These are phyloP conservation scores for Dysmachus trigonus DNA, from an alignment of 2,888 invertebrate genomes.

Conservation along the genomic window DNA sequence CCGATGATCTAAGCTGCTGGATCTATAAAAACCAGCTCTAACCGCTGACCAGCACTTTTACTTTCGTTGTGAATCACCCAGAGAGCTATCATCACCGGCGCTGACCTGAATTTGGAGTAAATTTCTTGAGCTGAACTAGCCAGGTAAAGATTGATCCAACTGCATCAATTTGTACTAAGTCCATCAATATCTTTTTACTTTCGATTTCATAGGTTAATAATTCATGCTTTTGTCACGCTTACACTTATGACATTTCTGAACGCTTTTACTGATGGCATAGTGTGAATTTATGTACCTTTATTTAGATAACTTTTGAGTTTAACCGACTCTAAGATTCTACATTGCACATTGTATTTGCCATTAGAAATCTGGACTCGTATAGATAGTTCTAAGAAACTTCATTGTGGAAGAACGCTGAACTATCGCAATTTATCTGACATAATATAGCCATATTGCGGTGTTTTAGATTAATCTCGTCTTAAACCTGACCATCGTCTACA, in stretches of 20 bases:
- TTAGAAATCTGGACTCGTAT: neutral
- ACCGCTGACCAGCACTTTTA: slow-evolving; percentile 17
- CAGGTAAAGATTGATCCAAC: neutral
- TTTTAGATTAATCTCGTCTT: neutral
- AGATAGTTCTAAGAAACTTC: neutral
- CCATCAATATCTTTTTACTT: neutral
- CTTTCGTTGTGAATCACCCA: slow-evolving; percentile 32
- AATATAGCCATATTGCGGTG: neutral
- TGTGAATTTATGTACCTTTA: neutral
- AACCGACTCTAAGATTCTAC: too few relatives aligned
- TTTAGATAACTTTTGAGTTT: too few relatives aligned
- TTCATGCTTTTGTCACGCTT: neutral
- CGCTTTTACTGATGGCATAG: neutral
- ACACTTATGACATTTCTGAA: neutral
- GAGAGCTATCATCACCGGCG: neutral
- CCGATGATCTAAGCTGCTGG: neutral
- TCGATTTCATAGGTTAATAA: neutral
- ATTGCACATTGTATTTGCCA: too few relatives aligned
- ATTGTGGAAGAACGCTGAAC: neutral
- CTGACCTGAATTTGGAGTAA: slow-evolving; percentile 8
- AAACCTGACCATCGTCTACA: neutral
- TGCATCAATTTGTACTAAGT: neutral
- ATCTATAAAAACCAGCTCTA: neutral
- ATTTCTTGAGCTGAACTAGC: neutral
- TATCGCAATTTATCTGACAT: neutral